These are phyloP conservation scores for Cataglyphis cursor DNA, from an alignment of 2,888 invertebrate genomes.

Conservation along the genomic window DNA sequence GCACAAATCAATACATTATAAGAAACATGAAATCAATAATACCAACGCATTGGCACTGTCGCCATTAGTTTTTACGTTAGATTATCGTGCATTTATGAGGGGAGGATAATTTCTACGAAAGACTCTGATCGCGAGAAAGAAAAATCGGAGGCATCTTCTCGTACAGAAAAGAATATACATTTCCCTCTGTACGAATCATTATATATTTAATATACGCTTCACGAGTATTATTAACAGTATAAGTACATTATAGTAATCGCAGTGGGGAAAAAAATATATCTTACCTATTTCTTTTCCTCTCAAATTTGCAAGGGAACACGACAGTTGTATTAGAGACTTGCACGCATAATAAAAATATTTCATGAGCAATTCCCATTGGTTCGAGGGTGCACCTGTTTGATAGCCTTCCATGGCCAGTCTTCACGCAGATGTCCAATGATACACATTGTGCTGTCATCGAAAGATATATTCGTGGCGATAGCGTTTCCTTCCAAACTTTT, in stretches of 20 bases:
- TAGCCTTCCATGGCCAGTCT: background rate
- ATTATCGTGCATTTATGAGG: background rate
- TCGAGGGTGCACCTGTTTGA: background rate
- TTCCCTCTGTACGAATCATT: background rate
- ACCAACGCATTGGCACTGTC: background rate
- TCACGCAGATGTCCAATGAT: background rate
- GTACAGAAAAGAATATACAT: background rate
- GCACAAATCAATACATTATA: too few species aligned
- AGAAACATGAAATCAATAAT: background rate
- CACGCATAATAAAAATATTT: conserved; percentile 39
- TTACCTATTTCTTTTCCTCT: background rate
- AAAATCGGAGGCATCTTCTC: background rate
- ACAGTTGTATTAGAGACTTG: background rate
- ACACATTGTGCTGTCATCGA: background rate
- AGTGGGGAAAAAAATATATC: background rate
- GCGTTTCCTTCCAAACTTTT: background rate
- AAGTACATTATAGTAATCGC: background rate
- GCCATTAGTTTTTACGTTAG: background rate
- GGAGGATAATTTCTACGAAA: background rate
- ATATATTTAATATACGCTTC: conserved; percentile 39
- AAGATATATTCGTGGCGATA: background rate
- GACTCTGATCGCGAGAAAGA: background rate
- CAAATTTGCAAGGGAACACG: background rate
- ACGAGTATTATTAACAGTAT: background rate
- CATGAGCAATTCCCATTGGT: background rate